These are phyloP conservation scores for Phaonia tiefii DNA, from an alignment of 2,888 invertebrate species.

Conservation along the genomic window DNA sequence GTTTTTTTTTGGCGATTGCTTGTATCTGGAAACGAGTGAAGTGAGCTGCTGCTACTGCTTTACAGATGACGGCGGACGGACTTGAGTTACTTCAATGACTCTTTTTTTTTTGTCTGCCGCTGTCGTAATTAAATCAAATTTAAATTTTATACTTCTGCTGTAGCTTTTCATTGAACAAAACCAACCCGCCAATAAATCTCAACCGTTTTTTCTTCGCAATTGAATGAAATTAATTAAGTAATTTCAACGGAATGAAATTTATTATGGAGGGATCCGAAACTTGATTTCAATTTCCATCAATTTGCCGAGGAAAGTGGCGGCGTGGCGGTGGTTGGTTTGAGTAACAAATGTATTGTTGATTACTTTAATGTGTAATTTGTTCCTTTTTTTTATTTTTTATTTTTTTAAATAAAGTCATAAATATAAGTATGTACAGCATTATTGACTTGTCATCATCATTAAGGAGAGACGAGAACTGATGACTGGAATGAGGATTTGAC, in stretches of 20 bases:
- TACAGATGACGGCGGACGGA: too few species aligned
- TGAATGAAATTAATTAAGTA: conserved; percentile 55
- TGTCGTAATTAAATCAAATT: conserved; percentile 57
- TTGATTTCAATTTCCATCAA: conserved; percentile 10
- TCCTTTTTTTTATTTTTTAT: background rate
- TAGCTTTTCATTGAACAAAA: conserved; percentile 20
- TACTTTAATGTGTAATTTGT: conserved; percentile 12
- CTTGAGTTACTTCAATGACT: too few species aligned
- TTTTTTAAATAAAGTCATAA: conserved; percentile 20
- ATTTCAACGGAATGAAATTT: conserved; percentile 40
- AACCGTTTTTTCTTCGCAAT: conserved; percentile 12
- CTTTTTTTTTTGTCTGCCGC: background rate
- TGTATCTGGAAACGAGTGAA: too few species aligned
- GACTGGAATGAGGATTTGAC: background rate
- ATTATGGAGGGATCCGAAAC: background rate
- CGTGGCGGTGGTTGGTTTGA: background rate
- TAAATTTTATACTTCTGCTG: conserved; percentile 27
- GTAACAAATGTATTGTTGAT: conserved; percentile 1
- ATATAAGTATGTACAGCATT: background rate
- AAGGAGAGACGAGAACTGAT: background rate
- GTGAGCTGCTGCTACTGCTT: background rate
- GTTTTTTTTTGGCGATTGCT: background rate
- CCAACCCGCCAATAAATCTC: conserved; percentile 20
- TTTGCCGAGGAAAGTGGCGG: background rate
- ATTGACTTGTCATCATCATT: conserved; percentile 21